Percentiles rank a stretch among this genome's conserved stretches.
Conservation (phyloP, 2,888 invertebrate genomes). For the Resseliella maxima region DNA sequence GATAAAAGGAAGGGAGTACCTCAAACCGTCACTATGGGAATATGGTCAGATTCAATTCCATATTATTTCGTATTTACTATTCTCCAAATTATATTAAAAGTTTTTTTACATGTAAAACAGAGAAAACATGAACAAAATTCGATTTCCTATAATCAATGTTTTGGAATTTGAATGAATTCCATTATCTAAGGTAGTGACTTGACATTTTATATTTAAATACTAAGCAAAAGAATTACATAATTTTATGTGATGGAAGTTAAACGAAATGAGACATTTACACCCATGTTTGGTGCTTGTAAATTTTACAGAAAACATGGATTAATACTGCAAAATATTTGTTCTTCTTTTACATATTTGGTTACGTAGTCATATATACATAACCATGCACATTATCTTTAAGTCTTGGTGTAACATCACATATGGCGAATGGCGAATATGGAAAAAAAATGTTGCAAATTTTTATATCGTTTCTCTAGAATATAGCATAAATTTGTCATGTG, state of each 20-base stretch:
- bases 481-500: background rate
- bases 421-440: background rate
- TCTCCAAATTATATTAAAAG: too few relatives aligned
- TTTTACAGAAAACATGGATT: constrained; percentile 48
- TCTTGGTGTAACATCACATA: background rate
- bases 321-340: constrained; percentile 5
- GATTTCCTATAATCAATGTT: too few relatives aligned
- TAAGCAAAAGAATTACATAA: constrained; percentile 21
- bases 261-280: constrained; percentile 32
- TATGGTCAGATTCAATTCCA: too few relatives aligned
- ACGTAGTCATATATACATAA: background rate
- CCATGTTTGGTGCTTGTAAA: constrained; percentile 29
- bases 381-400: background rate
- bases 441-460: constrained; percentile 19
- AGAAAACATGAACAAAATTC: too few relatives aligned
- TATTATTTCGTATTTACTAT: too few relatives aligned
- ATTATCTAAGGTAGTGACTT: too few relatives aligned
- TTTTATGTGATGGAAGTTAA: constrained; percentile 19
- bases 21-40: too few relatives aligned
- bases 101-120: too few relatives aligned
- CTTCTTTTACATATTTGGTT: constrained; percentile 5
- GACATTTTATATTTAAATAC: background rate
- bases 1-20: too few relatives aligned
- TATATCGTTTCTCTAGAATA: background rate
- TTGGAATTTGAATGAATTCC: background rate